Evolutionary conservation across 1,140 invertebrate genomes (phyloP).

Genomic region (Doryteuthis pealeii): DNA sequence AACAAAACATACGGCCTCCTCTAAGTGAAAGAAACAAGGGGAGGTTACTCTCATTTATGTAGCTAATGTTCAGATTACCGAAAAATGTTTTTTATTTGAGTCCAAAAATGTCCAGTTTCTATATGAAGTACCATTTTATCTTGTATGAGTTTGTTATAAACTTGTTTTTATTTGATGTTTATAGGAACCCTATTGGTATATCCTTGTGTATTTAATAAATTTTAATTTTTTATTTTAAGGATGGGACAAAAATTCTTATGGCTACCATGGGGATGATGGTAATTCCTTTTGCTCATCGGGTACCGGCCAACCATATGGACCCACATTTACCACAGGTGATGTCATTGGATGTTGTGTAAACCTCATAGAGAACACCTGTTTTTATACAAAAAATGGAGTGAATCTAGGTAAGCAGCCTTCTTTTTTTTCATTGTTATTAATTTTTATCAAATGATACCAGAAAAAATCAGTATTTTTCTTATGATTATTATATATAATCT

Average conservation of each 20-base stretch:
- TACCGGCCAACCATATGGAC: conserved; percentile 95
- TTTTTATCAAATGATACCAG: not conserved
- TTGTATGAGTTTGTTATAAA: too few relatives aligned
- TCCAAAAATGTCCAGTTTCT: too few relatives aligned
- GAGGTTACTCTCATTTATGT: too few relatives aligned
- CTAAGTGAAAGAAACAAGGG: too few relatives aligned
- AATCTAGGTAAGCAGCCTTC: conserved; percentile 67
- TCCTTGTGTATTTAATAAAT: too few relatives aligned
- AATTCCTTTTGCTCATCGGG: conserved; percentile 98
- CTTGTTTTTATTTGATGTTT: too few relatives aligned
- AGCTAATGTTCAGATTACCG: too few relatives aligned
- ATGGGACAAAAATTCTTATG: conserved; percentile 99
- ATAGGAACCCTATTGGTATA: too few relatives aligned
- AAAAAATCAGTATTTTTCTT: conserved; percentile 15
- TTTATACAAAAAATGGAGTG: conserved; percentile 99
- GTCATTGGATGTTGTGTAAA: conserved; percentile 96
- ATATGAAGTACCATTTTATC: too few relatives aligned
- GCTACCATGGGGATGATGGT: conserved; percentile 99
- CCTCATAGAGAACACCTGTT: conserved; percentile 95
- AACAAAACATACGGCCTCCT: too few relatives aligned
- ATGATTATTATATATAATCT: not conserved
- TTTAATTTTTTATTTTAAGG: conserved; percentile 65
- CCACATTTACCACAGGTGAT: conserved; percentile 97
- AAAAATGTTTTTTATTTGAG: too few relatives aligned
- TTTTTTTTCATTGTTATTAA: not conserved